Base-by-base conservation (phyloP, 2,113 vertebrate species). In the Synchiropus splendidus region DNA sequence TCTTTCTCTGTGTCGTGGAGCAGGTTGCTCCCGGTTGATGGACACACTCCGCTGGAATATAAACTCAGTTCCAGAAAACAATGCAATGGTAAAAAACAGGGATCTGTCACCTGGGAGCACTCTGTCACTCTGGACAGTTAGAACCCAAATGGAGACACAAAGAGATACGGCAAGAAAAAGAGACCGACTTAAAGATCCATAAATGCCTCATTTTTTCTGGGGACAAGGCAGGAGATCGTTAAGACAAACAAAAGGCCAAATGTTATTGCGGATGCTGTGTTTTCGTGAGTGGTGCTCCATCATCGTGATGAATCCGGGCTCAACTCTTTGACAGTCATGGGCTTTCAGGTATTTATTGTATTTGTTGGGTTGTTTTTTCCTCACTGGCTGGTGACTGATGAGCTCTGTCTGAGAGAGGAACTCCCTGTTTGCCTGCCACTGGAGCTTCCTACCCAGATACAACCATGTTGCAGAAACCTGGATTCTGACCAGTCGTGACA, bases 281-380 rank as follows among this genome's bases (percentile, higher is more conserved):
- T 56, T 65, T 41, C 16, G 42, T 36, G 44, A 61, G 51, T 35
- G 44, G 51, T 48, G 30, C 47, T 62, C 58, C 54, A 36, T 75
- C 72, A 66, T 42, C 30, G 9, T 59, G 61, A 73, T 69, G 42
- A 70, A 70, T 59, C 32, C 13, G 41, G 48, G 17, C 37, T 45
- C 32, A 27, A 27, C 51, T 46, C 45, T 56, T 54, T 67, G 64
- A 61, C 74, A 70, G 31, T 69, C 66, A 59, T 49, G 51, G 57
- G 46, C 42, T 63, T 67, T 73, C 52, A 70, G 63, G 68, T 74
- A 54, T 69, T 73, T 63, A 69, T 17, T 57, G 60, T 60, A 54
- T 53, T 27, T 14, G 4, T 31, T 36, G 18, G 43, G 13, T 37
- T 34, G 30, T 38, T 34, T 64, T 48, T 21, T 48, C 39, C 16